Percentiles rank a stretch among this genome's conserved stretches.
Conservation (phyloP, 37 sponge, comb jelly and placozoan genomes). For the Ephydatia muelleri region DNA sequence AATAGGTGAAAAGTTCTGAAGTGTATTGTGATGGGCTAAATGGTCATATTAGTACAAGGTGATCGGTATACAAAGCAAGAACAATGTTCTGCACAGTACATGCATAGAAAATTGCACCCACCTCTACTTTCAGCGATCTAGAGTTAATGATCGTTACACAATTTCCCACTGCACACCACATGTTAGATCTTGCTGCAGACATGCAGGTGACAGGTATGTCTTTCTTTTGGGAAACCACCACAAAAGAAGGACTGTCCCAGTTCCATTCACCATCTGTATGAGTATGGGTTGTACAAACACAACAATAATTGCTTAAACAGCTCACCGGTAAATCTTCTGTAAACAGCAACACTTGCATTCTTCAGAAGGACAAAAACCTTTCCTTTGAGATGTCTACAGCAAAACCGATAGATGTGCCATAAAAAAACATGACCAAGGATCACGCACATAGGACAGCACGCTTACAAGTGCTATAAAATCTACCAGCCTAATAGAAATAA, state of each 20-base stretch:
- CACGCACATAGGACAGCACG: too few relatives aligned
- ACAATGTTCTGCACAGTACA: neutral
- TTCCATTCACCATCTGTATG: slow-evolving; percentile 86
- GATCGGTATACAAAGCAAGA: neutral
- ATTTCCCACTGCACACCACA: slow-evolving; percentile 90
- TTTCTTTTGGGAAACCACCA: slow-evolving; percentile 60
- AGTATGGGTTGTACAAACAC: neutral
- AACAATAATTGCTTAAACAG: neutral
- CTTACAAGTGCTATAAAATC: too few relatives aligned
- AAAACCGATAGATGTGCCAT: too few relatives aligned
- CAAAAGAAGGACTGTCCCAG: slow-evolving; percentile 74
- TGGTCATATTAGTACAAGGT: neutral
- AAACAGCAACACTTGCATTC: slow-evolving; percentile 77
- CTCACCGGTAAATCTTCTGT: slow-evolving; percentile 69
- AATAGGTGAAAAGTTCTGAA: neutral
- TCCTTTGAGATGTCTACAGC: slow-evolving; percentile 64
- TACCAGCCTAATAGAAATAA: too few relatives aligned
- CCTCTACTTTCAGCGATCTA: slow-evolving; percentile 66
- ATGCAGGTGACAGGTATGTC: slow-evolving; percentile 64
- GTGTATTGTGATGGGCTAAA: neutral
- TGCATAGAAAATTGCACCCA: neutral
- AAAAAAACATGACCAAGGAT: too few relatives aligned
- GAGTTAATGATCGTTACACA: slow-evolving; percentile 69
- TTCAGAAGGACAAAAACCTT: slow-evolving; percentile 71
- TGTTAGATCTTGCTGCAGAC: slow-evolving; percentile 60